phyloP scores from a whole-genome alignment of 1,140 invertebrate species.

The Schlechtendalia chinensis region DNA sequence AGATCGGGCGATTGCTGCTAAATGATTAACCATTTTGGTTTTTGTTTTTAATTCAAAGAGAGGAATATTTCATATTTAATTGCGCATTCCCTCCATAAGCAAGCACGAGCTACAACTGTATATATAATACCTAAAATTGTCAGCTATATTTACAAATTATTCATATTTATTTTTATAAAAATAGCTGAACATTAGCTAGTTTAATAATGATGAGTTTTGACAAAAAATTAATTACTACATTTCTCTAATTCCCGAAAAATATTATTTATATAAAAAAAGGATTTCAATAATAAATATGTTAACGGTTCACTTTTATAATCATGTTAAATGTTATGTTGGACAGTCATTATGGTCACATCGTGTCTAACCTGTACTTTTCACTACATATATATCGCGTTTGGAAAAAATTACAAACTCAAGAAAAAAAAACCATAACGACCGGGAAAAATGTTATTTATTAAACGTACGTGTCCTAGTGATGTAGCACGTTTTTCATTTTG shows the following conservation, averaged over 20 bases:
- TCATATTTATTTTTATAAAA: background rate
- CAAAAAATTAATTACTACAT: background rate
- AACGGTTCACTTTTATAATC: slow-evolving; percentile 10
- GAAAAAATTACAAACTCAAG: slow-evolving; percentile 26
- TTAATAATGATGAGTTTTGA: no score
- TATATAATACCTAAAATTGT: no score
- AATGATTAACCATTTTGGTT: no score
- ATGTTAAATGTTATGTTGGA: slow-evolving; percentile 15
- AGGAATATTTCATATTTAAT: no score
- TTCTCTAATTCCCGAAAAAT: background rate
- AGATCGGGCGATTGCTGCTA: no score
- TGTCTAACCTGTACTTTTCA: slow-evolving; percentile 25
- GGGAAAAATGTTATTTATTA: slow-evolving; percentile 45
- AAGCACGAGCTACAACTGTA: no score
- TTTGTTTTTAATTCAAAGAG: no score
- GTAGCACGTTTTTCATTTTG: slow-evolving; percentile 49
- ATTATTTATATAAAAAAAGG: background rate
- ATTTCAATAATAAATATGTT: slow-evolving; percentile 9
- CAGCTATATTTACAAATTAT: no score
- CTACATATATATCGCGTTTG: slow-evolving; percentile 10
- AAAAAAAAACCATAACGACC: slow-evolving; percentile 44
- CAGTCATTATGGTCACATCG: slow-evolving; percentile 15
- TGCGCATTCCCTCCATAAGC: no score
- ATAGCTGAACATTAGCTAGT: background rate
- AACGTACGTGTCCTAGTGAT: slow-evolving; percentile 27